phyloP scores from a whole-genome alignment of 2,797 vertebrate species.

The Spinibarbus caldwelli region DNA sequence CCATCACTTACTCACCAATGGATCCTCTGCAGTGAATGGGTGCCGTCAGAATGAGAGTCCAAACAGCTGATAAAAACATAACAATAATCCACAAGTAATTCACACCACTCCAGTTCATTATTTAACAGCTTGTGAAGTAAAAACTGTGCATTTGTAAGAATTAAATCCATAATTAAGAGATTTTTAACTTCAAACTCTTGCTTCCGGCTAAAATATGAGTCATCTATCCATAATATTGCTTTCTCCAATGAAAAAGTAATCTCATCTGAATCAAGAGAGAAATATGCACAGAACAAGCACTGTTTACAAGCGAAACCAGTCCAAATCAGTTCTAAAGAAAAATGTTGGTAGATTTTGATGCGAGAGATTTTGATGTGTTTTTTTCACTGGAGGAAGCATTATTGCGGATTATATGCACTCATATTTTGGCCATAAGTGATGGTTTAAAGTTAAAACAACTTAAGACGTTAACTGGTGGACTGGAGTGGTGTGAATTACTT shows the following conservation, averaged over 20 bases:
- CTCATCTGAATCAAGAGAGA: background rate
- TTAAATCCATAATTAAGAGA: background rate
- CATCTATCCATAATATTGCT: background rate
- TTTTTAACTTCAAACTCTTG: background rate
- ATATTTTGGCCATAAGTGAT: background rate
- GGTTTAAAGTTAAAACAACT: background rate
- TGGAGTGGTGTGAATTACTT: background rate
- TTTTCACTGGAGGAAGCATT: background rate
- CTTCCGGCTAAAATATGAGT: background rate
- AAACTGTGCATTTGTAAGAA: background rate
- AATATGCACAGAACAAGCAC: background rate
- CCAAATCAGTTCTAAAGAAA: background rate
- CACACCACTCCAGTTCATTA: background rate
- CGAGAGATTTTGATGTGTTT: too few relatives aligned
- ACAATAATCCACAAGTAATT: background rate
- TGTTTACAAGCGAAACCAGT: background rate
- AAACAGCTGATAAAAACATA: background rate
- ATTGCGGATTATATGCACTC: background rate
- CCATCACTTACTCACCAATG: background rate
- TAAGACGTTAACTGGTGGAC: background rate
- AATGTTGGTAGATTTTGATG: background rate
- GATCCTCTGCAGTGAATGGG: background rate
- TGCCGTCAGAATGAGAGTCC: background rate
- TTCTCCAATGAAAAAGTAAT: background rate
- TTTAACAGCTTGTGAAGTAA: background rate